Evolutionary conservation across 2,888 invertebrate species (phyloP).

Genomic region (Ectemnius cavifrons): DNA sequence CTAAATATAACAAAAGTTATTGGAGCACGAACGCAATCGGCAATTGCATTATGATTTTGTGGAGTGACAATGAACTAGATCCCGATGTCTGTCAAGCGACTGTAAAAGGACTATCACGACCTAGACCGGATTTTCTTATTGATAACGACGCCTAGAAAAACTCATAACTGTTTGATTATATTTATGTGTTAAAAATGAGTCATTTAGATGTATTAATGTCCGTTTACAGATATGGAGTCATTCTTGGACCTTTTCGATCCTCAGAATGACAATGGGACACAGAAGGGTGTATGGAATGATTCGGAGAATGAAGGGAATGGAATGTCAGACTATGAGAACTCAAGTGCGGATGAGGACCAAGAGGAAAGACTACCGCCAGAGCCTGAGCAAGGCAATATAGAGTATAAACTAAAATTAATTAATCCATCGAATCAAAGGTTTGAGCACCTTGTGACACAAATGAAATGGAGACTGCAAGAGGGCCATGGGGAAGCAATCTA

Average conservation of each 20-base stretch:
- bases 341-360: constrained; percentile 78
- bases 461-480: constrained; percentile 98
- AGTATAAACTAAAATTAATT: constrained; percentile 96
- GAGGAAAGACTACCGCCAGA: constrained; percentile 89
- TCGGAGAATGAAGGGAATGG: constrained; percentile 75
- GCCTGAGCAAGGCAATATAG: constrained; percentile 96
- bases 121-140: background rate
- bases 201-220: background rate
- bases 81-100: constrained; percentile 5
- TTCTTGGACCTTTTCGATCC: constrained; percentile 91
- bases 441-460: constrained; percentile 98
- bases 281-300: constrained; percentile 79
- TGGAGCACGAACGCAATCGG: constrained; percentile 19
- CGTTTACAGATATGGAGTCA: constrained; percentile 84
- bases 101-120: background rate
- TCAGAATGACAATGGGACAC: constrained; percentile 69
- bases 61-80: constrained; percentile 31
- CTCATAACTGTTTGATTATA: too few relatives aligned
- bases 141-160: too few relatives aligned
- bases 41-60: constrained; percentile 19
- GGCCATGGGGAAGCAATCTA: constrained; percentile 99
- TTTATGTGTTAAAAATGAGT: background rate
- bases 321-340: constrained; percentile 77
- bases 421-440: constrained; percentile 94
- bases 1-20: constrained; percentile 1